Evolutionary conservation across 2,797 vertebrate genomes (phyloP).

Genomic region (Microtus agrestis): DNA sequence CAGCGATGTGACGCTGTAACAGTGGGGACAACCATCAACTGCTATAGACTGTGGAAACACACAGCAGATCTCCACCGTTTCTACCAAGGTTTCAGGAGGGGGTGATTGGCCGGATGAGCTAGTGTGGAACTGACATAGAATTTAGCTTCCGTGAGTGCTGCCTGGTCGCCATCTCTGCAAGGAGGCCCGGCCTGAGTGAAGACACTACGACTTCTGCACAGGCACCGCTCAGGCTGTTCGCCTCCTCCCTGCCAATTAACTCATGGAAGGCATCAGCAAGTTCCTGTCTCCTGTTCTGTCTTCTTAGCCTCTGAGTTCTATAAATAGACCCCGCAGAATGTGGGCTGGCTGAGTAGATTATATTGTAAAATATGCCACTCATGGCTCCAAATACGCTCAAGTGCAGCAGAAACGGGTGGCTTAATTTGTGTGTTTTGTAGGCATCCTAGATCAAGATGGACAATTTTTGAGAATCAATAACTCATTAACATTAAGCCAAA

Average conservation of each 20-base stretch:
- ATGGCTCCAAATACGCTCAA: slow-evolving; percentile 70
- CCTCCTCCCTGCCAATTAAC: slow-evolving; percentile 61
- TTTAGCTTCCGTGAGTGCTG: not conserved
- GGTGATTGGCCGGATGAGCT: not conserved
- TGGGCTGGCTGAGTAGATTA: slow-evolving; percentile 58
- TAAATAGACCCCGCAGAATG: slow-evolving; percentile 65
- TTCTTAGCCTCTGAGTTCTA: slow-evolving; percentile 50
- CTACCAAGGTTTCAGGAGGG: not conserved
- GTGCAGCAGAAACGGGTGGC: slow-evolving; percentile 63
- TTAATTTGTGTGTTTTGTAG: slow-evolving; percentile 79
- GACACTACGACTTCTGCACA: not conserved
- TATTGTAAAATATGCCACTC: slow-evolving; percentile 61
- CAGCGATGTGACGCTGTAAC: not conserved
- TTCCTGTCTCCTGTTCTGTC: not conserved
- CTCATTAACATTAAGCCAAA: not conserved
- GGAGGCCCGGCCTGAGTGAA: not conserved
- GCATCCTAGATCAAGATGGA: slow-evolving; percentile 51
- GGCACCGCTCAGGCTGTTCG: not conserved
- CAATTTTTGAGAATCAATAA: slow-evolving; percentile 76
- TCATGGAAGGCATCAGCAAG: slow-evolving; percentile 34
- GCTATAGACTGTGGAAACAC: not conserved
- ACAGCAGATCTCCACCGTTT: not conserved
- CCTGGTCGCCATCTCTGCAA: not conserved
- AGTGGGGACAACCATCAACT: not conserved
- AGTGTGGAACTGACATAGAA: not conserved